Conservation (phyloP, 2,888 invertebrate genomes). For the Sminthurides aquaticus region DNA sequence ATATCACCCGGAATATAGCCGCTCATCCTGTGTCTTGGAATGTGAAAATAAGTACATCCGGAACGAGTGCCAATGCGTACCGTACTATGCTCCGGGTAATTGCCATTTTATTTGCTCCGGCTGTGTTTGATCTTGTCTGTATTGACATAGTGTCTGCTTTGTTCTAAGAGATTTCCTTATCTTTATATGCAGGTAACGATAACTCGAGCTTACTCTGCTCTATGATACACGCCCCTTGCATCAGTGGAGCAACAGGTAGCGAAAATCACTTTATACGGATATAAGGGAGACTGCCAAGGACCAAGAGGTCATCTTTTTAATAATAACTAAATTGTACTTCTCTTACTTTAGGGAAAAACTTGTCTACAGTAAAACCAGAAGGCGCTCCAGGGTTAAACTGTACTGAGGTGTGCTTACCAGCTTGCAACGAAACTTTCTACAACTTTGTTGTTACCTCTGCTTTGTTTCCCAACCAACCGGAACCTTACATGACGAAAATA, state of each 20-base stretch:
- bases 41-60: slow-evolving; percentile 35
- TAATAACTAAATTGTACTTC: too few relatives aligned
- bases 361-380: background rate
- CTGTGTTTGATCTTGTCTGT: too few relatives aligned
- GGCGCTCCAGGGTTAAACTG: slow-evolving; percentile 1
- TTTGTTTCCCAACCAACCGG: slow-evolving; percentile 38
- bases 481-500: slow-evolving; percentile 41
- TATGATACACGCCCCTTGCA: background rate
- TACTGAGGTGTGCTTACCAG: slow-evolving; percentile 29
- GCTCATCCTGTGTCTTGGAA: slow-evolving; percentile 38
- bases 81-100: slow-evolving; percentile 36
- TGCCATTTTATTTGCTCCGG: too few relatives aligned
- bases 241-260: background rate
- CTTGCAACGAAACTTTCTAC: slow-evolving; percentile 42
- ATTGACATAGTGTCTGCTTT: too few relatives aligned
- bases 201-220: background rate
- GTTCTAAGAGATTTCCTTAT: too few relatives aligned
- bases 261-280: too few relatives aligned
- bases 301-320: too few relatives aligned
- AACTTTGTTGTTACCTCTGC: slow-evolving; percentile 35
- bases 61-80: slow-evolving; percentile 32
- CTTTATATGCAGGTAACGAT: background rate
- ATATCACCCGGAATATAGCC: slow-evolving; percentile 37
- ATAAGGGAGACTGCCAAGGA: too few relatives aligned
- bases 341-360: background rate